A percentile compares a stretch with the other conserved stretches of the same genome.
These are phyloP conservation scores for Podilymbus podiceps DNA, from an alignment of 2,113 vertebrate species.

Conservation along the genomic window DNA sequence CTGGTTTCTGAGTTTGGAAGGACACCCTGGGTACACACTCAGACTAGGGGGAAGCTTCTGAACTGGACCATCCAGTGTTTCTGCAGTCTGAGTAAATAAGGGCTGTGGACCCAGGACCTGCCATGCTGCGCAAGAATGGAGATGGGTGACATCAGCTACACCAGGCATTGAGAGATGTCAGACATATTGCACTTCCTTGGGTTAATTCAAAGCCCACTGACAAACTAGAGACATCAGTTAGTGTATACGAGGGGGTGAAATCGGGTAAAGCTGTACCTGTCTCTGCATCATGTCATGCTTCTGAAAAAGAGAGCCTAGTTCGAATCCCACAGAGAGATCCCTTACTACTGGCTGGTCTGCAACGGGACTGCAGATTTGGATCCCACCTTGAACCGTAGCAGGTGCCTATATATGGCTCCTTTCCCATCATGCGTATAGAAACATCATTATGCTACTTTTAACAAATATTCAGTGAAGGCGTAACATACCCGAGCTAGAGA, in stretches of 20 bases:
- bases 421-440: background rate
- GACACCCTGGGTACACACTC: background rate
- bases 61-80: background rate
- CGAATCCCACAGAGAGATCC: background rate
- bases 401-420: background rate
- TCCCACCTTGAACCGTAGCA: background rate
- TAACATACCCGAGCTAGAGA: fast-evolving
- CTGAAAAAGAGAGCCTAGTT: background rate
- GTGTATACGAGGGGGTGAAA: background rate
- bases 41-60: background rate
- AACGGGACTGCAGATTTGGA: background rate
- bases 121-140: background rate
- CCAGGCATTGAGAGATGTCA: background rate
- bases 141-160: background rate
- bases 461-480: background rate
- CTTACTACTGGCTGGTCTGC: background rate
- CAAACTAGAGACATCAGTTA: background rate
- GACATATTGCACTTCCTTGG: background rate
- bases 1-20: background rate
- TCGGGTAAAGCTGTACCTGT: background rate
- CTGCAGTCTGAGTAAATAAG: background rate
- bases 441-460: background rate
- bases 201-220: background rate
- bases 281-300: background rate
- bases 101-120: background rate